These are phyloP conservation scores for Falco concolor DNA, from an alignment of 2,797 vertebrate genomes.

Conservation along the genomic window DNA sequence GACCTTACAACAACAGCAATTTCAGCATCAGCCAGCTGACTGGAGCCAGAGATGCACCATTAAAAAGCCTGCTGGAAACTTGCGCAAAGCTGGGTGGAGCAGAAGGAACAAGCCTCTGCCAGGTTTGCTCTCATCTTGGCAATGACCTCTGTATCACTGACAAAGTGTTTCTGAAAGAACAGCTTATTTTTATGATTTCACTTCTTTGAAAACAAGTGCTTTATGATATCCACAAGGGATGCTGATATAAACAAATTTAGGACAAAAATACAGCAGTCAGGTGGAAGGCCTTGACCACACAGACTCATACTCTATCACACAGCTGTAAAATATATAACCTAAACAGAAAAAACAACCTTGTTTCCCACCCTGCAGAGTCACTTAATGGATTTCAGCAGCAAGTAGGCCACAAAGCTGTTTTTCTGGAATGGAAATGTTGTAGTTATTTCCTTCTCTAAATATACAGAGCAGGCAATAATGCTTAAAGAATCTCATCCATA, in stretches of 20 bases:
- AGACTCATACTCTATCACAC: neutral
- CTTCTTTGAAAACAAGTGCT: neutral
- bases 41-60: neutral
- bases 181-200: neutral
- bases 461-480: neutral
- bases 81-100: neutral
- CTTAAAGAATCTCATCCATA: neutral
- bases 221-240: neutral
- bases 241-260: neutral
- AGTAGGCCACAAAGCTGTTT: neutral
- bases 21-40: neutral
- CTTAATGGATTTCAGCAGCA: slow-evolving; percentile 12
- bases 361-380: neutral
- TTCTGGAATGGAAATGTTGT: slow-evolving; percentile 24
- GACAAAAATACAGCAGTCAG: neutral
- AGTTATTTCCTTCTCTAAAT: neutral
- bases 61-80: neutral
- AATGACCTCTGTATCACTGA: neutral
- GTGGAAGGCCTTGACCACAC: neutral
- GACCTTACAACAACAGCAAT: neutral
- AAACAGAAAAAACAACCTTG: neutral
- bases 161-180: neutral
- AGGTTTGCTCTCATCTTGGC: neutral
- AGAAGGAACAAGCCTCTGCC: neutral
- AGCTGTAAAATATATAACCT: neutral